Conservation (phyloP, 2,888 invertebrate species). For the Calliopum simillimum region DNA sequence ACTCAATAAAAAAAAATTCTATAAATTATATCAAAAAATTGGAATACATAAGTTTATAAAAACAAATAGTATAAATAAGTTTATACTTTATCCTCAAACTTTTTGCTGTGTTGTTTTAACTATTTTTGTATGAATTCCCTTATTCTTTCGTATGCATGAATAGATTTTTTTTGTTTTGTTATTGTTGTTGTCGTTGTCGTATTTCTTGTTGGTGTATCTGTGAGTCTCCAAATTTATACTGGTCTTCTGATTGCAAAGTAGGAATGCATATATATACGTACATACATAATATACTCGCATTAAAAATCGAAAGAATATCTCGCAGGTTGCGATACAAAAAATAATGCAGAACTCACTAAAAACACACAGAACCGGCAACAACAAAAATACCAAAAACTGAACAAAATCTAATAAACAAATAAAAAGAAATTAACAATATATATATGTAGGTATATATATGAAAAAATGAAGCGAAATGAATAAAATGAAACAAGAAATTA, state of each 20-base stretch:
- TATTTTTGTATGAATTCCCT: not conserved
- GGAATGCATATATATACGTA: not conserved
- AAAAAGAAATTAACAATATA: conserved; percentile 28
- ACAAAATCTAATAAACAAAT: conserved; percentile 19
- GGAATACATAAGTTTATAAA: too few relatives aligned
- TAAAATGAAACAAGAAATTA: conserved; percentile 24
- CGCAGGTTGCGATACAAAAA: conserved; percentile 18
- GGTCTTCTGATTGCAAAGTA: conserved; percentile 11
- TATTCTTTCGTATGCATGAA: conserved; percentile 2
- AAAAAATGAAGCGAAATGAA: conserved; percentile 24
- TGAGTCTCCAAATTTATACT: conserved; percentile 11
- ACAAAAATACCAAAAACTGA: conserved; percentile 3
- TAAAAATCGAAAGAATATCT: conserved; percentile 6
- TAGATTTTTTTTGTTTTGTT: not conserved
- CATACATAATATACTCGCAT: not conserved
- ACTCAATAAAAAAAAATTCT: too few relatives aligned
- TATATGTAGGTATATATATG: too few relatives aligned
- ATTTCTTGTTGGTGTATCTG: conserved; percentile 6
- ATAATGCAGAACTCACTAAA: conserved; percentile 26
- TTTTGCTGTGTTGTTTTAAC: too few relatives aligned
- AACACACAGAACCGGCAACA: conserved; percentile 14
- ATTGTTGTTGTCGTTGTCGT: too few relatives aligned
- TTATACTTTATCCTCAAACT: too few relatives aligned
- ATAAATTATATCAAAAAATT: too few relatives aligned
- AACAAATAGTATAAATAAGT: too few relatives aligned